A percentile compares a stretch with the other conserved stretches of the same genome.
These are phyloP conservation scores for Melinaea marsaeus DNA, from an alignment of 2,888 invertebrate genomes.

Conservation along the genomic window DNA sequence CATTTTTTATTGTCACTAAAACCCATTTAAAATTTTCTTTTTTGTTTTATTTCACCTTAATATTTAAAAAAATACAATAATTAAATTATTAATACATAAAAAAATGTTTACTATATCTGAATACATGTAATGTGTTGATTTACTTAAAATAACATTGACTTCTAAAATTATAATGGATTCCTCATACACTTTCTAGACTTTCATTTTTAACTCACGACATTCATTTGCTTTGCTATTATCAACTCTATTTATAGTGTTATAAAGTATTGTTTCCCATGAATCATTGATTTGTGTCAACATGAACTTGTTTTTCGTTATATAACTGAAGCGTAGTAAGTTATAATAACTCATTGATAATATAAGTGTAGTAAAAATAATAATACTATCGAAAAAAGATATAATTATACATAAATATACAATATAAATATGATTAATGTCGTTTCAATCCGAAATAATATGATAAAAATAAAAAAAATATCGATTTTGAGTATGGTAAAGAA, in stretches of 20 bases:
- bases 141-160: neutral
- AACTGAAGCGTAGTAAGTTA: slow-evolving; percentile 20
- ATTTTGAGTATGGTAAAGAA: too few species aligned
- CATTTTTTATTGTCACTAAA: too few species aligned
- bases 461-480: too few species aligned
- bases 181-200: slow-evolving; percentile 53
- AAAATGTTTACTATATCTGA: too few species aligned
- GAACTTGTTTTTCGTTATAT: slow-evolving; percentile 23
- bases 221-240: slow-evolving; percentile 5
- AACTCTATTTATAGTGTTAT: slow-evolving; percentile 1
- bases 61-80: too few species aligned
- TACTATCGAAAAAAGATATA: neutral
- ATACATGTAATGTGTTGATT: too few species aligned
- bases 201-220: slow-evolving; percentile 47
- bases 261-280: neutral
- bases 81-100: too few species aligned
- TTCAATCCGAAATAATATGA: too few species aligned
- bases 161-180: neutral
- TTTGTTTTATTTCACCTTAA: too few species aligned
- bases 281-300: neutral
- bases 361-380: neutral
- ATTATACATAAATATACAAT: neutral
- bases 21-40: too few species aligned
- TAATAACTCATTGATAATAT: slow-evolving; percentile 3
- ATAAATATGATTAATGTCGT: too few species aligned